Percentiles rank a stretch among this genome's conserved stretches.
phyloP scores from a whole-genome alignment of 2,888 invertebrate genomes.

The Selenia dentaria region DNA sequence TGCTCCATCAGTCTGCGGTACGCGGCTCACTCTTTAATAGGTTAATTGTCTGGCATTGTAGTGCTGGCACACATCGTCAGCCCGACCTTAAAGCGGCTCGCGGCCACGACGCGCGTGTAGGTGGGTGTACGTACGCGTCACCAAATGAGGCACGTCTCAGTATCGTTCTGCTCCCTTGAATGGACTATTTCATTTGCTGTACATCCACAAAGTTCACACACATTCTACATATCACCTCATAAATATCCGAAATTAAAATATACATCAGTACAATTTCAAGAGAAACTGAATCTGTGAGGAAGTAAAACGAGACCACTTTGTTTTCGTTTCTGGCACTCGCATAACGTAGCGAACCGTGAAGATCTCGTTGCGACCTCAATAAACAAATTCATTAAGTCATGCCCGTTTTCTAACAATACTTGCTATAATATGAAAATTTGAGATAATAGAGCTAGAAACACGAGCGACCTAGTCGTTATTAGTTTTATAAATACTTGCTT shows the following conservation, averaged over 20 bases:
- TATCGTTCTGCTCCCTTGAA: constrained; percentile 40
- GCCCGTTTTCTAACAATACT: constrained; percentile 29
- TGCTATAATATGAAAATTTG: constrained; percentile 22
- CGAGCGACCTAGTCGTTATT: constrained; percentile 24
- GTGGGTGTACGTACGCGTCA: constrained; percentile 55
- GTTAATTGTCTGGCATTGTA: constrained; percentile 82
- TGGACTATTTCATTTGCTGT: constrained; percentile 20
- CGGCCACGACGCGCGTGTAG: constrained; percentile 75
- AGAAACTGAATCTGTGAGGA: constrained; percentile 23
- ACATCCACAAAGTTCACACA: constrained; percentile 25
- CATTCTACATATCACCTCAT: constrained; percentile 19
- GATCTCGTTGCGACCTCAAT: constrained; percentile 55
- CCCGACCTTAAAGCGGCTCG: constrained; percentile 78
- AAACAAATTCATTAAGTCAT: constrained; percentile 40
- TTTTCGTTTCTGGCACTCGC: constrained; percentile 47
- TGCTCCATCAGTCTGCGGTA: constrained; percentile 68
- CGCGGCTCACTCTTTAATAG: constrained; percentile 75
- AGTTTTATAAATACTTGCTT: constrained; percentile 11
- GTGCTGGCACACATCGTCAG: constrained; percentile 78
- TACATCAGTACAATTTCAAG: constrained; percentile 1
- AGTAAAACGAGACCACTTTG: constrained; percentile 45
- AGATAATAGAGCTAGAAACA: constrained; percentile 24
- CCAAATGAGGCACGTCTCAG: constrained; percentile 57
- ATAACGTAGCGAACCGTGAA: constrained; percentile 51
- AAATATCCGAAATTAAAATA: constrained; percentile 9